These are phyloP conservation scores for Pseudorectes ferrugineus DNA, from an alignment of 2,113 vertebrate genomes.

Conservation along the genomic window DNA sequence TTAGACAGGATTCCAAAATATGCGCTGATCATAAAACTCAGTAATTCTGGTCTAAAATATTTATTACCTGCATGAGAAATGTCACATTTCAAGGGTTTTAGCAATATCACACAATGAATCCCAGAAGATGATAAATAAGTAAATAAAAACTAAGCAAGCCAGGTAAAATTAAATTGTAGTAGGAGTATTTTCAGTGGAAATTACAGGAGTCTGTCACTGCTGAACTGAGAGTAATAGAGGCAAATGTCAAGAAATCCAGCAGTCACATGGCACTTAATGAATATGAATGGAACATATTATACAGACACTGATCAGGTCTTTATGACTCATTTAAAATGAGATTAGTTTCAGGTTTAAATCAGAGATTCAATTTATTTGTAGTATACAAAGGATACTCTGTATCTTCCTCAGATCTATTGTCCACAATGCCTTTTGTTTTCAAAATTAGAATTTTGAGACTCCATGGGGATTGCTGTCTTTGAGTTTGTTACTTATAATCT, in stretches of 20 bases:
- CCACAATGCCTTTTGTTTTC: neutral
- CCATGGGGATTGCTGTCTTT: neutral
- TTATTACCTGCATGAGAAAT: neutral
- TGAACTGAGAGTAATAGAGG: neutral
- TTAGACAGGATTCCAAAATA: neutral
- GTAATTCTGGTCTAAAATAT: neutral
- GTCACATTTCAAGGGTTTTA: neutral
- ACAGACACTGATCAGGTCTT: constrained; percentile 36
- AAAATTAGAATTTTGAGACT: neutral
- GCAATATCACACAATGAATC: neutral
- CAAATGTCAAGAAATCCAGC: constrained; percentile 37
- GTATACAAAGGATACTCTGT: neutral
- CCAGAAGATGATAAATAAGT: neutral
- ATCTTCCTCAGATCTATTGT: neutral
- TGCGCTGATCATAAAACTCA: neutral
- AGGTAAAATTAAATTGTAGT: neutral
- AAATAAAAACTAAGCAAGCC: neutral
- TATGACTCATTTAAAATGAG: constrained; percentile 36
- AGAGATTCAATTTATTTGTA: neutral
- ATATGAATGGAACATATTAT: constrained; percentile 39
- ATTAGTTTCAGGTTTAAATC: neutral
- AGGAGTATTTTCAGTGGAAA: neutral
- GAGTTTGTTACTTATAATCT: neutral
- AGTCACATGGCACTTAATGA: constrained; percentile 18
- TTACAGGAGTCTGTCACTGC: neutral